Base-by-base conservation (phyloP, 2,113 vertebrate genomes). In the Zosterops borbonicus region DNA sequence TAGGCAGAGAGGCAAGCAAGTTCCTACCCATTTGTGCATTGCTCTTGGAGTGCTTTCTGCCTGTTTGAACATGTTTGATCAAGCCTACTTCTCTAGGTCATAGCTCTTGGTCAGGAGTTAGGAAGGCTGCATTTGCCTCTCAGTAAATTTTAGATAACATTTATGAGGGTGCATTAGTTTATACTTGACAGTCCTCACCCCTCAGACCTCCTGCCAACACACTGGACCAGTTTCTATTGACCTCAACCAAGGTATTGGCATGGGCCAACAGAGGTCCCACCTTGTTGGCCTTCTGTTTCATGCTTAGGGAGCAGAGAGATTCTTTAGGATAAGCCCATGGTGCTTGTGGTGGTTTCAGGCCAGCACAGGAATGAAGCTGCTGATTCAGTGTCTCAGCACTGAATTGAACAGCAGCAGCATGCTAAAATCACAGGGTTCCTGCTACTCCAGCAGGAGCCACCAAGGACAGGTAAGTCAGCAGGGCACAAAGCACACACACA, bases 401-500 rank as follows among this genome's bases (percentile, higher is more conserved):
- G 42, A 90, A 62, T 12, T 50, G 41, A 88, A 56, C 13, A 76
- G 41, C 39, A 79, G 41, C 10, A 90, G 35, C 71, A 83, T 39
- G 16, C 33, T 74, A 47, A 77, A 52, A 59, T 33, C 41, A 44
- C 47, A 75, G 62, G 37, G 62, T 20, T 76, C 39, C 62, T 18
- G 29, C 37, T 89, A 28, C 47, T 60, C 13, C 65, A 52, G 39
- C 3, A 1, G 24, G 24, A 86, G 25, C 55, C 90, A 75, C 39
- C 47, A 71, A 28, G 33, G 65, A 67, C 59, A 63, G 31, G 0
- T 31, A 77, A 49, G 28, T 49, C 37, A 59, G 29, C 21, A 6
- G 0, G 0, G 22, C 42, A 47, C 0, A 86, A 60, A 62, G 39
- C 39, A 39, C 37, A 82, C 0, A 2, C 9, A 20, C 0, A 0